Evolutionary conservation across 2,888 invertebrate species (phyloP).

Genomic region (Platynereis dumerilii): DNA sequence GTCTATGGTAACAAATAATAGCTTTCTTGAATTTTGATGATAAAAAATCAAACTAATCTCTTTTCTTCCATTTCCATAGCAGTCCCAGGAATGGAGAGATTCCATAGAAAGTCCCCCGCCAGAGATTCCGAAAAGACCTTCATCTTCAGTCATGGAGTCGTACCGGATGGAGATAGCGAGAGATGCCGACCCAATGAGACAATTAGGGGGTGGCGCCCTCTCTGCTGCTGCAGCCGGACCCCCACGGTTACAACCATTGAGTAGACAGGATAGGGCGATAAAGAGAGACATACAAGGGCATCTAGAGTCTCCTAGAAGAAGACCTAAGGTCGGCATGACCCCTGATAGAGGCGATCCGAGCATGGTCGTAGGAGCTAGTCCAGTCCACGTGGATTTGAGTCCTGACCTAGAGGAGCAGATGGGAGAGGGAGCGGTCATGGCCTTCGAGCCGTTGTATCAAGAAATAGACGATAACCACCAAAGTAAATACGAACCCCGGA

Average conservation of each 20-base stretch:
- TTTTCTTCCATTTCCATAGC: no score
- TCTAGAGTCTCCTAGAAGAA: no score
- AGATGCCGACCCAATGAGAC: conserved; percentile 39
- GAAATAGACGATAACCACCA: conserved; percentile 57
- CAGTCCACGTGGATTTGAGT: not conserved
- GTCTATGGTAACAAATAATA: no score
- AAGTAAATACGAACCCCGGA: conserved; percentile 52
- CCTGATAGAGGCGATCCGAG: no score
- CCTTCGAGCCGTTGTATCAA: conserved; percentile 48
- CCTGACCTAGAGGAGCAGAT: conserved; percentile 13
- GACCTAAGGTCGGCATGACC: no score
- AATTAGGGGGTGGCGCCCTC: conserved; percentile 35
- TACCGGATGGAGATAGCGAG: conserved; percentile 25
- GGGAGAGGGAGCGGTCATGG: conserved; percentile 5
- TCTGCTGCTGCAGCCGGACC: conserved; percentile 43
- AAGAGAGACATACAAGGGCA: no score
- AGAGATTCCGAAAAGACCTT: conserved; percentile 46
- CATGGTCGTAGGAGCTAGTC: not conserved
- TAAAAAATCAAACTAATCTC: no score
- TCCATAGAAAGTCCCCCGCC: conserved; percentile 32
- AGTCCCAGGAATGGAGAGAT: no score
- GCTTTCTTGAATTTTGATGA: no score
- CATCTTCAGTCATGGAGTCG: conserved; percentile 45
- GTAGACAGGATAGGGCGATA: not conserved
- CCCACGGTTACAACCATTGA: conserved; percentile 22